These are phyloP conservation scores for Protodeltote pygarga DNA, from an alignment of 2,888 invertebrate species.

Conservation along the genomic window DNA sequence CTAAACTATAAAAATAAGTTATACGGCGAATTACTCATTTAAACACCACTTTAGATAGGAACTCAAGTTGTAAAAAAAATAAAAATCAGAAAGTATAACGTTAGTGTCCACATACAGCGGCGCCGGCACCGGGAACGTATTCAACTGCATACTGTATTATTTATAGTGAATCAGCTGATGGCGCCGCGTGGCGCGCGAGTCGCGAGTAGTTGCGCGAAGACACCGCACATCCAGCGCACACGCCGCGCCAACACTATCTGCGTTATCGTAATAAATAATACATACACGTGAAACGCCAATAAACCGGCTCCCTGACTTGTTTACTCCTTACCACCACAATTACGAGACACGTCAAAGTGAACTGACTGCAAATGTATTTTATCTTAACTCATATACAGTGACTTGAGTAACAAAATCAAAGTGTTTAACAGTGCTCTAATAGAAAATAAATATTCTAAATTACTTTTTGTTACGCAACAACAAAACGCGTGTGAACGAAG, in stretches of 20 bases:
- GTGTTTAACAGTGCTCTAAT: conserved; percentile 25
- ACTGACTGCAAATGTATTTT: conserved; percentile 49
- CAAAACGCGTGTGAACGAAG: conserved; percentile 42
- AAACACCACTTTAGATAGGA: conserved; percentile 10
- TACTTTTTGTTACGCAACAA: conserved; percentile 38
- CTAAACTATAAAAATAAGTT: too few species aligned
- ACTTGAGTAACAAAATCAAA: conserved; percentile 12
- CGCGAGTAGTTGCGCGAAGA: conserved; percentile 30
- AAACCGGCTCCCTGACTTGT: conserved; percentile 67
- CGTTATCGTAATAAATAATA: conserved; percentile 59
- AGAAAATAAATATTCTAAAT: conserved; percentile 9
- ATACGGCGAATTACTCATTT: conserved; percentile 7
- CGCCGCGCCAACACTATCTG: conserved; percentile 48
- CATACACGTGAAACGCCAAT: conserved; percentile 64
- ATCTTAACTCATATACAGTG: conserved; percentile 27
- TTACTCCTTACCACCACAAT: conserved; percentile 59
- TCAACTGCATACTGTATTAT: conserved; percentile 78
- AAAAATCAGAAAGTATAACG: conserved; percentile 13
- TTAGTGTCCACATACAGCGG: conserved; percentile 7
- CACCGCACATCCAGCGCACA: conserved; percentile 46
- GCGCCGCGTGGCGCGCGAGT: conserved; percentile 45
- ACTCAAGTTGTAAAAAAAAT: conserved; percentile 7
- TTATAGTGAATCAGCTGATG: conserved; percentile 85
- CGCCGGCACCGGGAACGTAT: conserved; percentile 7
- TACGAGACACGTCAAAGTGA: conserved; percentile 48